phyloP scores from a whole-genome alignment of 2,797 vertebrate genomes.

The Poeciliopsis presidionis region DNA sequence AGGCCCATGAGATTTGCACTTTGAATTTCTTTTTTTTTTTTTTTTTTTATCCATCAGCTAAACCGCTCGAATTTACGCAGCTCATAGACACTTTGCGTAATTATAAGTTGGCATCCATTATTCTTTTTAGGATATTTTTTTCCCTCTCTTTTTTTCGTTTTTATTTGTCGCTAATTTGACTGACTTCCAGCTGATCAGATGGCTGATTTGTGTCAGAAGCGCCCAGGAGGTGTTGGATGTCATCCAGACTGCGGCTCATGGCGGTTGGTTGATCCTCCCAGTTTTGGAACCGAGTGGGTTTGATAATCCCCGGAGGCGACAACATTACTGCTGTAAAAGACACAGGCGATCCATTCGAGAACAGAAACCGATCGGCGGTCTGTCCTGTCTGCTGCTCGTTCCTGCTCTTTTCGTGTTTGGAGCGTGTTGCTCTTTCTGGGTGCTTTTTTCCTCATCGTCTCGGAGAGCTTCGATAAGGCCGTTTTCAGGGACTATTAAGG shows the following conservation, averaged over 20 bases:
- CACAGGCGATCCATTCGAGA: background rate
- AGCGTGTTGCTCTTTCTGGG: background rate
- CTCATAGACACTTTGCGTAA: background rate
- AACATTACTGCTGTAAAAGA: background rate
- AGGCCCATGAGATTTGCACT: background rate
- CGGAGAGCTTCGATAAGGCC: background rate
- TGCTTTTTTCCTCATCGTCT: too few relatives aligned
- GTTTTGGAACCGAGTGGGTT: slow-evolving; percentile 12
- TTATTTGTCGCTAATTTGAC: slow-evolving; percentile 18
- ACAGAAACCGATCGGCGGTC: background rate
- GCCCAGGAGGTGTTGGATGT: slow-evolving; percentile 62
- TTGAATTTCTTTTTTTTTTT: too few relatives aligned
- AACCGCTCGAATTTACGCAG: background rate
- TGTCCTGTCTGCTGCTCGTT: background rate
- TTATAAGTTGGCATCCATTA: background rate
- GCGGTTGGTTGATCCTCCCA: slow-evolving; percentile 56
- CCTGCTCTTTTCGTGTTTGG: background rate
- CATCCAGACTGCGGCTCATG: slow-evolving; percentile 53
- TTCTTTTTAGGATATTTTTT: background rate
- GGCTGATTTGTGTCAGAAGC: slow-evolving; percentile 59
- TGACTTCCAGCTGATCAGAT: slow-evolving; percentile 55
- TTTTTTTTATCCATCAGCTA: too few relatives aligned
- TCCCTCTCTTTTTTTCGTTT: background rate
- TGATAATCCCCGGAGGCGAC: slow-evolving; percentile 26
- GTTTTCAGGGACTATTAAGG: background rate